Evolutionary conservation across 2,888 invertebrate genomes (phyloP).

Genomic region (Erebia epiphron): DNA sequence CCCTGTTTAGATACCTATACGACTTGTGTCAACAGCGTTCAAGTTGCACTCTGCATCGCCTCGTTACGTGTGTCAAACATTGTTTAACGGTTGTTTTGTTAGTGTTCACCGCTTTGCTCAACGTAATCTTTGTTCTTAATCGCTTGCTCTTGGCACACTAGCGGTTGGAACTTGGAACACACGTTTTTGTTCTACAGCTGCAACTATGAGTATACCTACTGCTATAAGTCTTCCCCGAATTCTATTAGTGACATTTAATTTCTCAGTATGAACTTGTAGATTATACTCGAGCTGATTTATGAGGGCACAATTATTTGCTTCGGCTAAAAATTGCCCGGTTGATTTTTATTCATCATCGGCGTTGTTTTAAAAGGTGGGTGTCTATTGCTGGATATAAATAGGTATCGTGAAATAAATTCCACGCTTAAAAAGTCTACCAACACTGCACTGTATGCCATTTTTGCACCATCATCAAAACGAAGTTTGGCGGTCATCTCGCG

Average conservation of each 20-base stretch:
- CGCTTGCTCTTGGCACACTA: constrained; percentile 12
- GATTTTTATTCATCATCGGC: not conserved
- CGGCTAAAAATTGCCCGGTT: not conserved
- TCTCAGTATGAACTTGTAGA: not conserved
- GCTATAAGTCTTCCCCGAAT: not conserved
- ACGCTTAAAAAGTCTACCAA: not conserved
- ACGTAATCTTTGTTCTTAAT: constrained; percentile 20
- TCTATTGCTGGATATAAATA: not conserved
- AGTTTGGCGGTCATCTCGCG: too few species aligned
- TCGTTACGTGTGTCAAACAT: constrained; percentile 73
- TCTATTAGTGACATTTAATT: not conserved
- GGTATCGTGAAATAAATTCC: not conserved
- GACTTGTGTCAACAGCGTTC: constrained; percentile 64
- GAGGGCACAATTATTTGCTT: not conserved
- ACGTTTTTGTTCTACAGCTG: not conserved
- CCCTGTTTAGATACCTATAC: constrained; percentile 57
- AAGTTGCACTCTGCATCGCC: constrained; percentile 65
- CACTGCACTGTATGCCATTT: too few species aligned
- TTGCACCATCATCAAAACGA: too few species aligned
- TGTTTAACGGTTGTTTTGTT: constrained; percentile 68
- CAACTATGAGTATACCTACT: not conserved
- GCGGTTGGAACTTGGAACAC: not conserved
- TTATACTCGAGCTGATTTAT: not conserved
- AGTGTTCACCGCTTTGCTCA: constrained; percentile 47
- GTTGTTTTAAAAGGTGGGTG: not conserved